phyloP scores from a whole-genome alignment of 2,113 vertebrate species.

The Thinocorus orbignyianus region DNA sequence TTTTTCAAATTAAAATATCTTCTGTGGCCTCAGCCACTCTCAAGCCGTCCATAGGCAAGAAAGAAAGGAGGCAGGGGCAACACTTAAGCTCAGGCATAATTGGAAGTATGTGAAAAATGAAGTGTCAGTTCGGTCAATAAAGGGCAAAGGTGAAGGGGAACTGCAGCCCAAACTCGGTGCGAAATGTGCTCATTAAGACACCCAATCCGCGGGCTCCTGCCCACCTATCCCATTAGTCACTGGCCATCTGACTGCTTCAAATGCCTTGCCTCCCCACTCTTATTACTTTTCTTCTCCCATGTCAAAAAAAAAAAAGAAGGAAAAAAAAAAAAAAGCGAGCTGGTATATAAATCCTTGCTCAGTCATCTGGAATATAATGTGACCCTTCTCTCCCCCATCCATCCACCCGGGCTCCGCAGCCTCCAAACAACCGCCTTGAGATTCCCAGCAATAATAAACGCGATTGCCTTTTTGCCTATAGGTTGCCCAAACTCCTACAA shows the following conservation, averaged over 20 bases:
- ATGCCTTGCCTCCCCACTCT: slow-evolving; percentile 72
- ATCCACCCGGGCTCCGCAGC: slow-evolving; percentile 63
- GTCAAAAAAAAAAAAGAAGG: slow-evolving; percentile 5
- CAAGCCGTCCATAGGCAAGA: slow-evolving; percentile 76
- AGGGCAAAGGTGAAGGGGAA: slow-evolving; percentile 92
- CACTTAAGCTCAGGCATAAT: slow-evolving; percentile 87
- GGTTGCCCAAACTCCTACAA: slow-evolving; percentile 76
- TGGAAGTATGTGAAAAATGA: slow-evolving; percentile 99
- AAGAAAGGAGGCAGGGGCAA: slow-evolving; percentile 79
- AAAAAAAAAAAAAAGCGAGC: slow-evolving; percentile 58
- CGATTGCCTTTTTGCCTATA: slow-evolving; percentile 84
- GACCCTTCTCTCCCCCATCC: slow-evolving; percentile 68
- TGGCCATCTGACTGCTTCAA: slow-evolving; percentile 78
- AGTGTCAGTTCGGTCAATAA: slow-evolving; percentile 97
- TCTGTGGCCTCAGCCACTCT: slow-evolving; percentile 73
- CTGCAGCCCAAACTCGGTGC: slow-evolving; percentile 85
- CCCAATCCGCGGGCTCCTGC: slow-evolving; percentile 86
- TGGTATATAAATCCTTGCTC: slow-evolving; percentile 80
- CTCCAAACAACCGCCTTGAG: slow-evolving; percentile 82
- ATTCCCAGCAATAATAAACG: slow-evolving; percentile 86
- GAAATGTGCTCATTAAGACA: slow-evolving; percentile 93
- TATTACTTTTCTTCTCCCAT: slow-evolving; percentile 82
- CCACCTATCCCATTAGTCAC: slow-evolving; percentile 90
- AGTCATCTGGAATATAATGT: slow-evolving; percentile 82
- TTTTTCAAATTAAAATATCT: slow-evolving; percentile 86